phyloP scores from a whole-genome alignment of 2,113 vertebrate species.

The Bambusicola thoracicus region DNA sequence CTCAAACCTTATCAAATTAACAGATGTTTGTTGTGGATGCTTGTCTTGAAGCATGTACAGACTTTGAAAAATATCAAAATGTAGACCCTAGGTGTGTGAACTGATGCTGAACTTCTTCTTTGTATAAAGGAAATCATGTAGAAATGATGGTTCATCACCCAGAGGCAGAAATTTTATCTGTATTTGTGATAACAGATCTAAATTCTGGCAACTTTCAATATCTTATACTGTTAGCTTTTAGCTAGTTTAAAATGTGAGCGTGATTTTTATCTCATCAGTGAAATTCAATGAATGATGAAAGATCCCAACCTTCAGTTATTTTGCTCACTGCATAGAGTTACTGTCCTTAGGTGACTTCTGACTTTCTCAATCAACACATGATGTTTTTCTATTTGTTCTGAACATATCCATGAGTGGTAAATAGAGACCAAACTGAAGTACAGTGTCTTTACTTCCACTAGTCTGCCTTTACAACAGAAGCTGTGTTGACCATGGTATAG shows the following conservation, averaged over 20 bases:
- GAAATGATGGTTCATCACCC: background rate
- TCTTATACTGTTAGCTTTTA: background rate
- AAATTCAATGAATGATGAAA: background rate
- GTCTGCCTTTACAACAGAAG: background rate
- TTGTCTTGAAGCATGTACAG: background rate
- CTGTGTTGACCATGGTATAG: rapidly evolving
- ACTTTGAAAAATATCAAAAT: background rate
- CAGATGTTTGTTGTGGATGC: background rate
- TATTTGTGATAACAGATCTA: background rate
- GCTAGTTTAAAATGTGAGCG: conserved; percentile 9
- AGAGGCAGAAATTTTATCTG: background rate
- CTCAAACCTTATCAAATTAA: background rate
- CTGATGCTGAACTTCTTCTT: background rate
- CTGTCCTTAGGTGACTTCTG: conserved; percentile 35
- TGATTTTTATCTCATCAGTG: conserved; percentile 42
- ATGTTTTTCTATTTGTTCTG: background rate
- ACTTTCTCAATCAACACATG: background rate
- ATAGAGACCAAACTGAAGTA: background rate
- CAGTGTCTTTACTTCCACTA: background rate
- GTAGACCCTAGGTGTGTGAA: background rate
- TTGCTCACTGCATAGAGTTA: background rate
- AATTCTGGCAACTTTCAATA: conserved; percentile 20
- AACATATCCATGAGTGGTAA: background rate
- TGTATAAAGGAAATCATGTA: background rate
- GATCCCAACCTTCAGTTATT: background rate